Conservation (phyloP, 53 echinoderm and acorn worm genomes). For the Holothuria leucospilota region DNA sequence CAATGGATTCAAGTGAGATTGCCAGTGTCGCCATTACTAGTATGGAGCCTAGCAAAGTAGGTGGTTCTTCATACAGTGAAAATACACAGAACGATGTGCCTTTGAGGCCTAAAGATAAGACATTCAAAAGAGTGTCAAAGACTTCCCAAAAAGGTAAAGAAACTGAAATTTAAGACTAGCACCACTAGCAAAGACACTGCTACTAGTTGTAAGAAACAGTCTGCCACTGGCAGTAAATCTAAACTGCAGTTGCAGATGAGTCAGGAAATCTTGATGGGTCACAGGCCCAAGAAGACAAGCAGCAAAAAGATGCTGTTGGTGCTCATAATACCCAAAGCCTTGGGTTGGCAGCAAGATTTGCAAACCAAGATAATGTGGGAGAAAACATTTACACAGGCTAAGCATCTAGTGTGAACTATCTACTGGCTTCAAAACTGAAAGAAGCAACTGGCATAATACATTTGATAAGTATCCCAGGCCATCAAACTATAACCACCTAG, state of each 20-base stretch:
- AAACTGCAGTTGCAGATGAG: neutral
- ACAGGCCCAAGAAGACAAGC: neutral
- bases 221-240: neutral
- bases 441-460: neutral
- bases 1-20: no score
- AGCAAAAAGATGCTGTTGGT: neutral
- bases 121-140: neutral
- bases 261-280: neutral
- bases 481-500: neutral
- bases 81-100: no score
- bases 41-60: no score
- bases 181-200: conserved; percentile 9
- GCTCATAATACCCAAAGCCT: neutral
- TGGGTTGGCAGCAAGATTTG: conserved; percentile 28
- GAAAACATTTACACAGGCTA: neutral
- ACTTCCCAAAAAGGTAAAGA: conserved; percentile 21
- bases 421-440: neutral
- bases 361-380: conserved; percentile 22
- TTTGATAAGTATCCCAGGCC: conserved; percentile 24
- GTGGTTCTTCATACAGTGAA: no score
- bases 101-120: no score
- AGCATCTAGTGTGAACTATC: neutral
- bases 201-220: neutral
- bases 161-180: neutral
- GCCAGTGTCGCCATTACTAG: no score